Percentiles rank a stretch among this genome's conserved stretches.
Evolutionary conservation across 2,888 invertebrate genomes (phyloP).

Genomic region (Craniophora ligustri): DNA sequence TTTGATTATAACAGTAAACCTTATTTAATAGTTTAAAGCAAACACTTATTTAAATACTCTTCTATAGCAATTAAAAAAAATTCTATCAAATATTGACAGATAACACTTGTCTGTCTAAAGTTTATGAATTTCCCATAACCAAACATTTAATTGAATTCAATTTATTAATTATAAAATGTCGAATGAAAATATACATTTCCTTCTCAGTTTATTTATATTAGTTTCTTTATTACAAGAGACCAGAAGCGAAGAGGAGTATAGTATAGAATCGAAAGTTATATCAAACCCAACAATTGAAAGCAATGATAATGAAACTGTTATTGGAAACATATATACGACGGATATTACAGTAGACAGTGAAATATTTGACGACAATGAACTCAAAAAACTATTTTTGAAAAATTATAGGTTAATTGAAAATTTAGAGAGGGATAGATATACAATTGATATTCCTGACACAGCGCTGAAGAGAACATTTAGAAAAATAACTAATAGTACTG

Average conservation of each 20-base stretch:
- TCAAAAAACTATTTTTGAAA: conserved; percentile 51
- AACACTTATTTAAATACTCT: neutral
- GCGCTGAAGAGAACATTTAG: conserved; percentile 53
- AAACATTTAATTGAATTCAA: no score
- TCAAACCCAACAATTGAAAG: conserved; percentile 51
- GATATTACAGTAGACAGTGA: conserved; percentile 53
- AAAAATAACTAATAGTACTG: conserved; percentile 16
- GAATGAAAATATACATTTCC: conserved; percentile 49
- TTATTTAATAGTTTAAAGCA: neutral
- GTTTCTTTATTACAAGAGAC: conserved; percentile 58
- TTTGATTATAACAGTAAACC: conserved; percentile 14
- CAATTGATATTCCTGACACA: conserved; percentile 35
- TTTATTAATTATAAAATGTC: conserved; percentile 49
- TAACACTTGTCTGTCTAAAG: no score
- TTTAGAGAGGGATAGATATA: conserved; percentile 32
- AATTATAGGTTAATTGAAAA: conserved; percentile 56
- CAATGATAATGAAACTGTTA: conserved; percentile 54
- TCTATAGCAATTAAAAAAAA: conserved; percentile 2
- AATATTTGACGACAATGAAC: conserved; percentile 60
- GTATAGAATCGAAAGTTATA: conserved; percentile 60
- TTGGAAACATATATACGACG: conserved; percentile 55
- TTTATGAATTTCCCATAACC: no score
- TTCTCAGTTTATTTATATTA: conserved; percentile 63
- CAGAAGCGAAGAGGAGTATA: conserved; percentile 53
- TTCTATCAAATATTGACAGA: conserved; percentile 16